Evolutionary conservation across 1,140 invertebrate genomes (phyloP), one percentile per base, ranked within the genome.

Genomic region (Stenopsyche tienmushanensis): DNA sequence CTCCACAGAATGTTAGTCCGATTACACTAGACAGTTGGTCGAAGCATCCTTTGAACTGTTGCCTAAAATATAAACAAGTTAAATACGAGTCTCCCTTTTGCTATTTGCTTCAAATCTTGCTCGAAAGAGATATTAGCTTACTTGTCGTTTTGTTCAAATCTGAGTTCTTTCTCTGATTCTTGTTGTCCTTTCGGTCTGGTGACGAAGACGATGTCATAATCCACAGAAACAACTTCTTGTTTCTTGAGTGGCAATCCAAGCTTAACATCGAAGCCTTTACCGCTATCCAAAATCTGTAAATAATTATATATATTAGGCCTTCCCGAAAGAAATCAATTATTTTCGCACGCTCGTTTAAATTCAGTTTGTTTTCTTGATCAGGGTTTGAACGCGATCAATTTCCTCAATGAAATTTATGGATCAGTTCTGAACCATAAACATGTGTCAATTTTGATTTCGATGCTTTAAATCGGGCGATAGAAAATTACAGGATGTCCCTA

Each of bases 221-320:
- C 83, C 1, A 86, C 73, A 13, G 82, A 85, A 2, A 96, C 74
- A 0, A 96, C 75, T 74, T 95, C 89, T 65, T 93, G 87, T 71
- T 90, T 92, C 41, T 91, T 85, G 41, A 91, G 81, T 0, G 93
- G 93, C 0, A 93, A 73, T 7, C 87, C 87, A 13, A 94, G 74
- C 70, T 88, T 86, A 0, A 94, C 72, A 65, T 92, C 90, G 52
- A 95, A 81, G 1, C 88, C 87, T 34, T 83, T 79, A 1, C 87
- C 86, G 25, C 87, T 82, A 52, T 84, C 50, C 57, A 44, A 10
- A 9, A 64, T 13, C 62, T 64, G 50, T 20, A 39, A 50, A 47
- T 60, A 20, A n/a, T n/a, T n/a, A n/a, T n/a, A n/a, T n/a, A n/a
- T n/a, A n/a, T n/a, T n/a, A n/a, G n/a, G n/a, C n/a, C n/a, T n/a